Conservation (phyloP, 2,888 invertebrate species). For the Peribatodes rhomboidaria region DNA sequence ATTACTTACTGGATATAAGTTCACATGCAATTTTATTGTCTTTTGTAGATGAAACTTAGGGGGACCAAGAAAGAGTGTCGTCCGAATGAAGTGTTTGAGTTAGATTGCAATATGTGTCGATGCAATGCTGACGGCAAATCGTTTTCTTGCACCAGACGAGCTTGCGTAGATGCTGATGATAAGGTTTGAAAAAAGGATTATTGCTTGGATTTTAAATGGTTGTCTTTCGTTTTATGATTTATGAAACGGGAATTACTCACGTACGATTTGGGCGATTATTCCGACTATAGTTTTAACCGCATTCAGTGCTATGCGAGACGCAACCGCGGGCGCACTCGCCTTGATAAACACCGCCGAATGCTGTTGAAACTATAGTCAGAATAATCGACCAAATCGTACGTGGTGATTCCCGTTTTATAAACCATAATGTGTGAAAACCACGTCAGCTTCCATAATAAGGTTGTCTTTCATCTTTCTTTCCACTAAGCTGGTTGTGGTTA, state of each 20-base stretch:
- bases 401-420: no score
- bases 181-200: slow-evolving; percentile 56
- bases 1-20: neutral
- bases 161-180: slow-evolving; percentile 68
- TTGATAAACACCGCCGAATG: no score
- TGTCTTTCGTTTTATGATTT: no score
- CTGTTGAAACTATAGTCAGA: no score
- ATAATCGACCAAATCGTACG: no score
- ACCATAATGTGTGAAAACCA: no score
- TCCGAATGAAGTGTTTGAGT: slow-evolving; percentile 82
- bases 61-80: slow-evolving; percentile 71
- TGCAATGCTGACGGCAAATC: slow-evolving; percentile 85
- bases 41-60: slow-evolving; percentile 61
- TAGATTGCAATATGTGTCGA: slow-evolving; percentile 87
- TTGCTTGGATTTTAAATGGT: slow-evolving; percentile 11
- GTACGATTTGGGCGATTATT: no score
- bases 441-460: no score
- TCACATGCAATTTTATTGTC: neutral
- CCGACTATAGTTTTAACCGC: no score
- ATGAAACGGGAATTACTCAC: no score
- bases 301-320: no score
- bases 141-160: slow-evolving; percentile 82
- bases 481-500: slow-evolving; percentile 9
- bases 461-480: neutral
- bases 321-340: no score